Conservation (phyloP, 2,797 vertebrate genomes). For the Schizothorax lantsangensis region DNA sequence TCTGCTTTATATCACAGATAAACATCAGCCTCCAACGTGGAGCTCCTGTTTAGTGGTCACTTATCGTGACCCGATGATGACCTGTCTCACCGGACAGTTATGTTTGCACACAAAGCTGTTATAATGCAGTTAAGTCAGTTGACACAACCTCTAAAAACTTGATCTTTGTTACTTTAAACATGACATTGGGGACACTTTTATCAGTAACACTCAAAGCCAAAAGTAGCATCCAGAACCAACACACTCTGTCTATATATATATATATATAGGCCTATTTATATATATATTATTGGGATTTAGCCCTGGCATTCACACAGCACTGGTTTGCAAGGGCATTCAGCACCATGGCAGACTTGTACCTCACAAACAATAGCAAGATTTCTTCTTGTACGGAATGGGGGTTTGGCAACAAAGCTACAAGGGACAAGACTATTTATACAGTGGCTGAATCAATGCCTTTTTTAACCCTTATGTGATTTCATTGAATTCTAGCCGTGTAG, state of each 20-base stretch:
- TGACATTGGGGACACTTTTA: neutral
- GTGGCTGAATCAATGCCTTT: neutral
- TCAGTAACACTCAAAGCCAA: neutral
- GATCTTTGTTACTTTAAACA: slow-evolving; percentile 14
- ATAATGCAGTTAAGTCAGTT: neutral
- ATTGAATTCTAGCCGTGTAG: neutral
- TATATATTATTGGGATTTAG: neutral
- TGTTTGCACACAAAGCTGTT: slow-evolving; percentile 8
- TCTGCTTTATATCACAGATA: slow-evolving; percentile 25
- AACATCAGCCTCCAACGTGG: slow-evolving; percentile 54
- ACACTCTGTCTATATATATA: neutral
- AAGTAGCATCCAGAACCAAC: neutral
- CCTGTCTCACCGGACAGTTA: neutral
- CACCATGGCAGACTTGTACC: slow-evolving; percentile 19
- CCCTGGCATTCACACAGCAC: neutral
- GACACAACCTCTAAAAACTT: neutral
- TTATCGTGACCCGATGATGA: slow-evolving; percentile 27
- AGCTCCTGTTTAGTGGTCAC: slow-evolving; percentile 31
- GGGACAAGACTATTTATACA: slow-evolving; percentile 5
- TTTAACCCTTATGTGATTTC: slow-evolving; percentile 6
- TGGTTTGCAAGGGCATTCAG: slow-evolving; percentile 12
- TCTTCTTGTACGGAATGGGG: slow-evolving; percentile 46
- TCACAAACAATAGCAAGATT: slow-evolving; percentile 43
- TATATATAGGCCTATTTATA: neutral
- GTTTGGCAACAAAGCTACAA: slow-evolving; percentile 28